Base-by-base conservation (phyloP, 35 echinoderm and acorn worm genomes). In the Lytechinus variegatus region DNA sequence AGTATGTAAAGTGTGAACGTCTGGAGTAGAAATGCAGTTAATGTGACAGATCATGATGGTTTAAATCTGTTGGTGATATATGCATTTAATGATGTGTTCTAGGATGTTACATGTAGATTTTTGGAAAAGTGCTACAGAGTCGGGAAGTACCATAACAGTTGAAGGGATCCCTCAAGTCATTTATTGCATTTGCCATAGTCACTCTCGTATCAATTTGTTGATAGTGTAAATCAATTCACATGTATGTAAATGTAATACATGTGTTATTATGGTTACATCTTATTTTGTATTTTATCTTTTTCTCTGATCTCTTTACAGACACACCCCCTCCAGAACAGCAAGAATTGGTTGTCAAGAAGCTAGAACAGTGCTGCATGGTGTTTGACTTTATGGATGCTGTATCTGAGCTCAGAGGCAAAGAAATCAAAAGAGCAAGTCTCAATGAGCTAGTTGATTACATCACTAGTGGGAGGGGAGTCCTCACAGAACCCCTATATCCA, bases 351-450 rank as follows among this genome's bases (percentile, higher is more conserved):
- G 96, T 96, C 91, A 99, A 99, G 98, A 99, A 99, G 98, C 92
- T 99, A 95, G 95, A 96, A 61, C 98, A 99, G 96, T 99, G 98
- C 95, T 98, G 98, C 96, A 96, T 97, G 93, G 96, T 99, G 54
- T 99, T 99, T 95, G 98, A 99, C 95, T 99, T 99, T 95, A 99
- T 99, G 98, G 98, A 99, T 72, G 97, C 98, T 86, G 98, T 99
- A 66, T 97, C 97, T 4, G 98, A 99, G 86, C 87, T 99, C 52
- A 98, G 94, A 94, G 98, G 98, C 94, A 99, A 99, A 94, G 98
- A 99, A 96, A 97, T 99, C 92, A 99, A 99, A 87, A 94, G 98
- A 95, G 98, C 97, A 55, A 99, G 96, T 96, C 95, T 99, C 55
- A 99, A 99, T 98, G 98, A 99, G 95, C 91, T 99, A 86, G 98